Base-by-base conservation (phyloP, 2,888 invertebrate species). In the Drosophila tripunctata region DNA sequence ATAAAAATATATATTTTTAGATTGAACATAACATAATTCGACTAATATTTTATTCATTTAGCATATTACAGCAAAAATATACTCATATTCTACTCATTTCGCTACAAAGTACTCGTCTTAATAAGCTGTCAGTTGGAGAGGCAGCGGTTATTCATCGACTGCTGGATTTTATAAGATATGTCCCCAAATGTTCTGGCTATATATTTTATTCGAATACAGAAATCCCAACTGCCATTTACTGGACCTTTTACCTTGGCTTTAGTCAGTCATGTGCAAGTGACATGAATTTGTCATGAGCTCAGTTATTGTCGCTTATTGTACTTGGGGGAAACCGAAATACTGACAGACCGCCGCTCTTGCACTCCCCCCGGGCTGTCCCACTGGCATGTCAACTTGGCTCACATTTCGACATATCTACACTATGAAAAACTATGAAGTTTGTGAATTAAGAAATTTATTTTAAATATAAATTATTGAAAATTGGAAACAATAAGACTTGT, bases 261-360 rank as follows among this genome's bases (percentile, higher is more conserved):
- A 35, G 36, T 54, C 71, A 76, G 62, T 76, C 77, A 58, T 70
- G 74, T 76, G 75, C 58, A 67, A 75, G 67, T 63, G 67, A 69
- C 80, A 83, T 84, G 80, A 83, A 84, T 80, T 80, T 80, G 78
- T 80, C 84, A 80, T 80, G 81, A 83, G 80, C 56, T 64, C 57
- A 75, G 68, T 67, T 43, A 71, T 81, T 74, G 60, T 65, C 68
- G 44, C 30, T 45, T 19, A 38, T 51, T 40, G 41, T 30, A 38
- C 55, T 74, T 69, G 68, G 57, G 57, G 55, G 41, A 66, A 62
- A 69, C 57, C 69, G 17, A 69, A 67, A 58, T 62, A 74, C 48
- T 69, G 75, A 74, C 74, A 74, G 52, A 41, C 27, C 27, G 4
- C 27, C 8, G 8, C 27, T 27, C 10, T 27, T n/a, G n/a, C n/a